phyloP scores from a whole-genome alignment of 1,140 invertebrate species.

The Paralvinella palmiformis region DNA sequence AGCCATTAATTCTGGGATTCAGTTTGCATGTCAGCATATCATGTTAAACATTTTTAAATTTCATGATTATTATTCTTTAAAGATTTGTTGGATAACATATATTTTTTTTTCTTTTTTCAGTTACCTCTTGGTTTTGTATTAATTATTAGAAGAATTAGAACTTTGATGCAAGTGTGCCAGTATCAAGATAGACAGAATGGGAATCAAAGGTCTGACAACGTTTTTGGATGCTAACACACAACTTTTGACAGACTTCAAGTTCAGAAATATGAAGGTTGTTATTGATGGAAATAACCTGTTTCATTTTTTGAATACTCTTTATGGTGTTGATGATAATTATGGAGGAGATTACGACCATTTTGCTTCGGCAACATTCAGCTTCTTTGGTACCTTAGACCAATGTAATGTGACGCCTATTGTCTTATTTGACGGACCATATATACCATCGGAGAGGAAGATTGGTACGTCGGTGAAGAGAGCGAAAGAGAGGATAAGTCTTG shows the following conservation, averaged over 20 bases:
- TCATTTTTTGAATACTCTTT: slow-evolving; percentile 64
- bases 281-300: slow-evolving; percentile 77
- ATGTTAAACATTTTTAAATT: no score
- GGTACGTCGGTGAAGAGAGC: slow-evolving; percentile 62
- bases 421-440: slow-evolving; percentile 72
- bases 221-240: slow-evolving; percentile 65
- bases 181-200: no score
- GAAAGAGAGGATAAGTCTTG: slow-evolving; percentile 57
- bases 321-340: slow-evolving; percentile 64
- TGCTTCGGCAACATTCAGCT: slow-evolving; percentile 57
- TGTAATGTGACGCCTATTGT: slow-evolving; percentile 73
- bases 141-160: no score
- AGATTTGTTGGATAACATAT: no score
- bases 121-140: no score
- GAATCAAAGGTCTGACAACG: slow-evolving; percentile 56
- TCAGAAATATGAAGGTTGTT: slow-evolving; percentile 66
- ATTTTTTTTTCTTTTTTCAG: no score
- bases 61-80: no score
- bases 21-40: no score
- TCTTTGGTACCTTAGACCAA: slow-evolving; percentile 64
- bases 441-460: slow-evolving; percentile 66
- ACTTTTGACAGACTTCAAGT: slow-evolving; percentile 59
- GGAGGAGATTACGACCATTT: slow-evolving; percentile 82
- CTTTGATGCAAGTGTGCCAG: no score
- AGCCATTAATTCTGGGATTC: no score